Evolutionary conservation across 2,888 invertebrate genomes (phyloP).

Genomic region (Lasiommata megera): DNA sequence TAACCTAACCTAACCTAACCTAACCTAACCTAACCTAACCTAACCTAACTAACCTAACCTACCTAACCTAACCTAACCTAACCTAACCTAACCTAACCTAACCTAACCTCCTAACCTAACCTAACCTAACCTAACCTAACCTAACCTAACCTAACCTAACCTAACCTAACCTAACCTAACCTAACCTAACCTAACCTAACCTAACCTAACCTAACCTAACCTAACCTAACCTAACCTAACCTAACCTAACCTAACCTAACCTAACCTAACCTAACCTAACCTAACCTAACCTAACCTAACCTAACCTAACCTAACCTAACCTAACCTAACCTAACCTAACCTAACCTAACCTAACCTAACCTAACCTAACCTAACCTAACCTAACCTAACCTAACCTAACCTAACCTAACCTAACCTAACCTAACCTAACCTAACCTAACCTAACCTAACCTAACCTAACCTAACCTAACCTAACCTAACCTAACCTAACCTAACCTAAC

Average conservation of each 20-base stretch:
- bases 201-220: constrained; percentile 26
- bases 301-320: constrained; percentile 26
- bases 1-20: constrained; percentile 24
- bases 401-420: too few relatives aligned
- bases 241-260: constrained; percentile 33
- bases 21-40: constrained; percentile 26
- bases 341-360: neutral
- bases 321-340: constrained; percentile 22
- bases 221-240: constrained; percentile 32
- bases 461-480: constrained; percentile 34
- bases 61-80: constrained; percentile 25
- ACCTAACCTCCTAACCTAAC: too few relatives aligned
- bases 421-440: constrained; percentile 33
- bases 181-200: constrained; percentile 27
- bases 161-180: constrained; percentile 25
- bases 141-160: constrained; percentile 27
- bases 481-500: constrained; percentile 35
- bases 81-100: constrained; percentile 29
- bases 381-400: constrained; percentile 6
- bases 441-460: constrained; percentile 34
- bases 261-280: constrained; percentile 32
- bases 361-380: neutral
- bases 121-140: constrained; percentile 28
- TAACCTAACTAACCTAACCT: too few relatives aligned
- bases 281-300: constrained; percentile 33